A percentile compares a stretch with the other conserved stretches of the same genome.
These are phyloP conservation scores for Germaria angustata DNA, from an alignment of 2,888 invertebrate genomes.

Conservation along the genomic window DNA sequence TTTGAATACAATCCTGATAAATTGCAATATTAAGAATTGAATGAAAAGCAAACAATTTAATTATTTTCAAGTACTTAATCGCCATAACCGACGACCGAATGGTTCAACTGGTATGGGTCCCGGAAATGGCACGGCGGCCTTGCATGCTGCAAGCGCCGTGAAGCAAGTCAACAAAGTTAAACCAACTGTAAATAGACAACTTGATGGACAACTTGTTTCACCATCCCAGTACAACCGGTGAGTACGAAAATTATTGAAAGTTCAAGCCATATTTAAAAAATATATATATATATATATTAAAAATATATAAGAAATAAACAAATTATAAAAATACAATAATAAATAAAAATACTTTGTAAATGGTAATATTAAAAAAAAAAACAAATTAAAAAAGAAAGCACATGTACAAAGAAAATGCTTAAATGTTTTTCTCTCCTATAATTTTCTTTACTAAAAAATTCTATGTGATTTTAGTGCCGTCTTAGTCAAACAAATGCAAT, in stretches of 20 bases:
- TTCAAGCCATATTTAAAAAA: background rate
- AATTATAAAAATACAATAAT: background rate
- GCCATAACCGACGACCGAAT: slow-evolving; percentile 85
- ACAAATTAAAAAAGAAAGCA: slow-evolving; percentile 42
- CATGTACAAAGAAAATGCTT: slow-evolving; percentile 65
- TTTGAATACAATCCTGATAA: too few relatives aligned
- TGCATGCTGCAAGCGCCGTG: slow-evolving; percentile 82
- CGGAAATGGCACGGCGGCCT: slow-evolving; percentile 72
- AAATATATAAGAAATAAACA: background rate
- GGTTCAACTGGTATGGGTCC: slow-evolving; percentile 75
- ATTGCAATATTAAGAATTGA: too few relatives aligned
- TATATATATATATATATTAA: background rate
- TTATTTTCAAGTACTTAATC: slow-evolving; percentile 85
- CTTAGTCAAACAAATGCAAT: slow-evolving; percentile 12
- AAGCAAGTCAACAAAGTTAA: slow-evolving; percentile 95
- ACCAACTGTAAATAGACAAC: slow-evolving; percentile 90
- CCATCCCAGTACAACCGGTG: slow-evolving; percentile 85
- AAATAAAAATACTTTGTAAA: slow-evolving; percentile 45
- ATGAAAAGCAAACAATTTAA: too few relatives aligned
- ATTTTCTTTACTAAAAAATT: slow-evolving; percentile 33
- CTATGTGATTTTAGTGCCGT: slow-evolving; percentile 54
- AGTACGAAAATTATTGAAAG: slow-evolving; percentile 44
- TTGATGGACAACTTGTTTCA: slow-evolving; percentile 86
- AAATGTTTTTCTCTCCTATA: slow-evolving; percentile 56
- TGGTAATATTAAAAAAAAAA: slow-evolving; percentile 17